These are phyloP conservation scores for Atherix ibis DNA, from an alignment of 2,888 invertebrate species.

Conservation along the genomic window DNA sequence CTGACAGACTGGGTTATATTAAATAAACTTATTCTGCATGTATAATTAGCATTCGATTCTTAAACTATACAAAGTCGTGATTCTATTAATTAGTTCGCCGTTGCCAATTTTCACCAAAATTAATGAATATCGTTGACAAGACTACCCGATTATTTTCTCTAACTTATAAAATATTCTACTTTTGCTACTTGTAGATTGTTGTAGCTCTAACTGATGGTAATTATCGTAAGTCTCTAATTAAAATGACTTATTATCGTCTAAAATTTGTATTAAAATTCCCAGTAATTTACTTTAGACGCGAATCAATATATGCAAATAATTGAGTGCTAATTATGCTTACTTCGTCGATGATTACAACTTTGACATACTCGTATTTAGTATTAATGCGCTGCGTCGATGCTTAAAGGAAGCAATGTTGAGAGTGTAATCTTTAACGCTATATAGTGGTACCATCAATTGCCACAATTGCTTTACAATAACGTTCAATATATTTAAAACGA, in stretches of 20 bases:
- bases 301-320: conserved; percentile 17
- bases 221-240: conserved; percentile 25
- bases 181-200: conserved; percentile 17
- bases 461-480: conserved; percentile 19
- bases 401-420: conserved; percentile 13
- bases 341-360: conserved; percentile 22
- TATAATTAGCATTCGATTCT: conserved; percentile 12
- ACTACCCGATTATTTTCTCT: conserved; percentile 19
- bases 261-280: conserved; percentile 18
- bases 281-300: conserved; percentile 21
- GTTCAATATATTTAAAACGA: conserved; percentile 20
- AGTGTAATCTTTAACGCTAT: conserved; percentile 17
- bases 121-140: conserved; percentile 16
- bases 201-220: conserved; percentile 21
- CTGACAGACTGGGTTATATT: conserved; percentile 11
- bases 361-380: conserved; percentile 12
- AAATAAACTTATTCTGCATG: conserved; percentile 14
- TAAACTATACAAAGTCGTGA: conserved; percentile 14
- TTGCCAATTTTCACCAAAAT: conserved; percentile 17
- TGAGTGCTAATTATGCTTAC: conserved; percentile 23
- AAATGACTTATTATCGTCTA: conserved; percentile 22
- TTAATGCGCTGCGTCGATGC: conserved; percentile 13
- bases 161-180: conserved; percentile 17
- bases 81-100: conserved; percentile 10
- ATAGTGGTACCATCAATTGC: conserved; percentile 18